These are phyloP conservation scores for Notamacropus eugenii DNA, from an alignment of 2,797 vertebrate species.

Conservation along the genomic window DNA sequence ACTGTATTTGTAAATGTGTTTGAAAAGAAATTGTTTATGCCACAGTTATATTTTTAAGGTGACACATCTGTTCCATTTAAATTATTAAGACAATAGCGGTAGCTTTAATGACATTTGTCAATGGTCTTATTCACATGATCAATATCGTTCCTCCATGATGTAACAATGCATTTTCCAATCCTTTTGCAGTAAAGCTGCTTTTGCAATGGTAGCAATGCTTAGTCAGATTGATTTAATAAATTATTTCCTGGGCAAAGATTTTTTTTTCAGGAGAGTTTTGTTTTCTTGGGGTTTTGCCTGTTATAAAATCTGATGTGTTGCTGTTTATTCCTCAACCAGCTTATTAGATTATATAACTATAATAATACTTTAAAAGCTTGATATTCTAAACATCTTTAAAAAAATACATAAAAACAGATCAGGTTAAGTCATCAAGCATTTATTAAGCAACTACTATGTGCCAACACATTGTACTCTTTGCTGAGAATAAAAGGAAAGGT, in stretches of 20 bases:
- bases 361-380: not conserved
- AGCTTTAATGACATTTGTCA: constrained; percentile 72
- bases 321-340: constrained; percentile 22
- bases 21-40: constrained; percentile 67
- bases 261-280: constrained; percentile 11
- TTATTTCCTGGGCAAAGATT: constrained; percentile 69
- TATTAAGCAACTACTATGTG: not conserved
- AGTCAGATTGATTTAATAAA: constrained; percentile 79
- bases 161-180: constrained; percentile 67
- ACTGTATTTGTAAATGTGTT: constrained; percentile 71
- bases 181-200: constrained; percentile 54
- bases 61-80: constrained; percentile 61
- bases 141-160: constrained; percentile 69
- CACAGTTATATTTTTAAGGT: constrained; percentile 67
- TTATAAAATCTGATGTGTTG: not conserved
- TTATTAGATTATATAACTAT: not conserved
- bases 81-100: constrained; percentile 69
- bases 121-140: constrained; percentile 69
- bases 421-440: not conserved
- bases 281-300: not conserved
- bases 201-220: constrained; percentile 62
- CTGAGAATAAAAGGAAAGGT: not conserved
- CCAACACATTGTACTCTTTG: not conserved
- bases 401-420: not conserved
- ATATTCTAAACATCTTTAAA: constrained; percentile 19